phyloP scores from a whole-genome alignment of 1,140 invertebrate genomes.

The Hermetia illucens region DNA sequence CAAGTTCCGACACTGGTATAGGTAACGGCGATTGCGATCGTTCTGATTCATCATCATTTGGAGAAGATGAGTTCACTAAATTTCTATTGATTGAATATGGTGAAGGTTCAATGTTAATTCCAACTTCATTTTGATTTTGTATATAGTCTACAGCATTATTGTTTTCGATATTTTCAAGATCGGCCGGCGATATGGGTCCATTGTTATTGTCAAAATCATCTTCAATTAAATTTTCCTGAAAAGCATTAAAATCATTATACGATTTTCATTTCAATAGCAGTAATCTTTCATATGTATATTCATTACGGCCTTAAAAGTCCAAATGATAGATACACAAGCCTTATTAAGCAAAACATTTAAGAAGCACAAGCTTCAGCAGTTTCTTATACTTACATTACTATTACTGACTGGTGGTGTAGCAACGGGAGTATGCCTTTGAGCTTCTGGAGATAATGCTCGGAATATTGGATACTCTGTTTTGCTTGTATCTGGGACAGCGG shows the following conservation, averaged over 20 bases:
- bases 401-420: not conserved
- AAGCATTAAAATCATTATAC: not conserved
- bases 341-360: not conserved
- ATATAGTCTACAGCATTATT: slow-evolving; percentile 37
- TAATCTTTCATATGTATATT: no score
- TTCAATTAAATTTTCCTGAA: not conserved
- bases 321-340: not conserved
- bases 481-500: not conserved
- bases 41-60: not conserved
- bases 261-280: not conserved
- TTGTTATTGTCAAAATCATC: slow-evolving; percentile 32
- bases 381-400: not conserved
- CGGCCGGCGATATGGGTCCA: slow-evolving; percentile 34
- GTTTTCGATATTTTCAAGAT: slow-evolving; percentile 38
- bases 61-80: not conserved
- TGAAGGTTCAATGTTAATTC: not conserved
- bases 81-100: slow-evolving; percentile 1
- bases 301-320: not conserved
- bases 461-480: slow-evolving; percentile 9
- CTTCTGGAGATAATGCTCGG: slow-evolving; percentile 4
- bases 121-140: slow-evolving; percentile 5
- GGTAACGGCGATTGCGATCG: no score
- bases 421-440: not conserved
- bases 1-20: no score
- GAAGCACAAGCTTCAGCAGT: not conserved